Base-by-base conservation (phyloP, 2,113 vertebrate genomes). In the Pseudolaguvia tuberculata region DNA sequence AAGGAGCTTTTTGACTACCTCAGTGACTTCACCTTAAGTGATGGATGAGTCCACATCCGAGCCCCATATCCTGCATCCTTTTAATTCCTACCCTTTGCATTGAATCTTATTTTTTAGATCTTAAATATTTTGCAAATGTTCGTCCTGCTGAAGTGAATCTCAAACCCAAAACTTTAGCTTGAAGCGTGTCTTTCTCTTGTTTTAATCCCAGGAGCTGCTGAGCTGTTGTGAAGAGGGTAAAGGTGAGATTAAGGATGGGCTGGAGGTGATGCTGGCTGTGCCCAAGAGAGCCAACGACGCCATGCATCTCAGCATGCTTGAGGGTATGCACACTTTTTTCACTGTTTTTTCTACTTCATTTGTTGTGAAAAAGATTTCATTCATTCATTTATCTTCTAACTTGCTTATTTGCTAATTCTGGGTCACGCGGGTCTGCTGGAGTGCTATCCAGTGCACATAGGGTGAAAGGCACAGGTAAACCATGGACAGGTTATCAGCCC, bases 161-260 rank as follows among this genome's bases (percentile, higher is more conserved):
- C n/a, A n/a, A n/a, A n/a, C n/a, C n/a, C n/a, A n/a, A n/a, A 3
- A 48, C 12, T 17, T 29, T 11, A 29, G 7, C 27, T 47, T 4
- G 2, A 1, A 0, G 2, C 1, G 1, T 35, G 42, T 11, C 18
- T 42, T 45, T 20, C 27, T 27, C 5, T 39, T 45, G 86, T 72
- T 76, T n/a, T 86, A 52, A 75, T 53, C 27, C 18, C 82, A 99
- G 96, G 97, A 99, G 65, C 89, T 99, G 61, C 90, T 99, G 83
- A 96, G 96, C 14, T 99, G 97, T 85, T 98, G 97, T 1, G 97
- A 99, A 88, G 97, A 99, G 85, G 97, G 97, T 39, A 99, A 98
- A 84, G 97, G 97, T 20, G 97, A 99, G 47, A 94, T 99, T 45
- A 98, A 98, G 84, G 97, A 99, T 27, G 97, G 96, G 13, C 84